Base-by-base conservation (phyloP, 2,113 vertebrate species). In the Pseudonaja textilis region DNA sequence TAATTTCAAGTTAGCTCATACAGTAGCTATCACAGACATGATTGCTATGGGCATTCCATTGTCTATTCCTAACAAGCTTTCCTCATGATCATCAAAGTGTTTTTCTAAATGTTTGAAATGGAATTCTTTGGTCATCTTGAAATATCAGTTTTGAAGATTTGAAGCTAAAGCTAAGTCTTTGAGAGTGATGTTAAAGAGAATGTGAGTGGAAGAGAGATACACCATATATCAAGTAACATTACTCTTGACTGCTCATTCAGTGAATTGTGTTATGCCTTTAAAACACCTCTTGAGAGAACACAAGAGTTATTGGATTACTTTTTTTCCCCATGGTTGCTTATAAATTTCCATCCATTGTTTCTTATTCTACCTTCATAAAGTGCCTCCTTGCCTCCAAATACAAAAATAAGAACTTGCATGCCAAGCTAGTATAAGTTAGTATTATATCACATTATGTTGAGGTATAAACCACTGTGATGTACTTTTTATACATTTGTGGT, bases 61-160 rank as follows among this genome's bases (percentile, higher is more conserved):
- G 88, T 52, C 8, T 54, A 34, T 90, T 93, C 64, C 92, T 95
- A 85, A 92, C 59, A 45, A 29, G 10, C 85, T 89, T 52, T 26
- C 7, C 29, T 0, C 50, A 50, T 11, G 0, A 34, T 47, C 64
- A 42, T 20, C 26, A 64, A 52, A 6, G 5, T 26, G 64, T 34
- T 6, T 42, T 14, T 42, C 93, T 95, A 89, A 94, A 88, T 34
- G 93, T 91, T 45, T 92, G 89, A 89, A 96, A 93, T 29, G 14
- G 91, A 94, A 86, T 92, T 81, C 59, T 85, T 88, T 91, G 55
- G 34, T 96, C 91, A 93, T 93, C 0, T 4, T 91, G 91, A 92
- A 93, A 9, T 95, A 69, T 64, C 34, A 1, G 0, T 89, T 95
- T 85, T 93, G 61, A 93, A 94, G 57, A 92, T 39, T 87, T 54